Conservation (phyloP, 1,140 invertebrate species). For the Heliothis subflexa region DNA sequence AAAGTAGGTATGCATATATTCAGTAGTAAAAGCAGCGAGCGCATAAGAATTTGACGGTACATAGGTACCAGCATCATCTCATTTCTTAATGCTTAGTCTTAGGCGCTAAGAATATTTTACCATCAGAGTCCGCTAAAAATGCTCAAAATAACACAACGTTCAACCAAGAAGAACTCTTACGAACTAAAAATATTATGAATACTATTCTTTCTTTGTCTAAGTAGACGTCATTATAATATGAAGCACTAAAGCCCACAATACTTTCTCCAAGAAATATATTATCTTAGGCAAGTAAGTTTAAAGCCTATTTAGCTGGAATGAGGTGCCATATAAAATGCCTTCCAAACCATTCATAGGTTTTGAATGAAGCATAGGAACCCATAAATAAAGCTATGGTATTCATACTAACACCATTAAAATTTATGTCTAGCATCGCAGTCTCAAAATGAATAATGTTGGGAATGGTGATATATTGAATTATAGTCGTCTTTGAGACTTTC, state of each 20-base stretch:
- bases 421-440: not conserved
- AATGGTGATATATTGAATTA: not conserved
- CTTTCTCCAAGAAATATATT: not conserved
- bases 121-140: too few species aligned
- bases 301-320: slow-evolving; percentile 18
- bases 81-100: too few species aligned
- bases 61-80: too few species aligned
- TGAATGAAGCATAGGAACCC: slow-evolving; percentile 5
- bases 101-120: too few species aligned
- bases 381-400: not conserved
- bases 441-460: not conserved
- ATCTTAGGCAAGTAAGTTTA: not conserved
- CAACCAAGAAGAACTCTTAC: too few species aligned
- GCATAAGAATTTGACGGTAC: too few species aligned
- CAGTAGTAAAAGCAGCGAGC: too few species aligned
- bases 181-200: too few species aligned
- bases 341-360: slow-evolving; percentile 15
- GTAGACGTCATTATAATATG: too few species aligned
- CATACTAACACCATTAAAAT: slow-evolving; percentile 21
- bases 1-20: too few species aligned
- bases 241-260: not conserved
- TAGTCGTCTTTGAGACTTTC: not conserved
- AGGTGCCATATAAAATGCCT: slow-evolving; percentile 11
- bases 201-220: too few species aligned
- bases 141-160: too few species aligned